Evolutionary conservation across 2,888 invertebrate species (phyloP).

Genomic region (Antheraea assamensis): DNA sequence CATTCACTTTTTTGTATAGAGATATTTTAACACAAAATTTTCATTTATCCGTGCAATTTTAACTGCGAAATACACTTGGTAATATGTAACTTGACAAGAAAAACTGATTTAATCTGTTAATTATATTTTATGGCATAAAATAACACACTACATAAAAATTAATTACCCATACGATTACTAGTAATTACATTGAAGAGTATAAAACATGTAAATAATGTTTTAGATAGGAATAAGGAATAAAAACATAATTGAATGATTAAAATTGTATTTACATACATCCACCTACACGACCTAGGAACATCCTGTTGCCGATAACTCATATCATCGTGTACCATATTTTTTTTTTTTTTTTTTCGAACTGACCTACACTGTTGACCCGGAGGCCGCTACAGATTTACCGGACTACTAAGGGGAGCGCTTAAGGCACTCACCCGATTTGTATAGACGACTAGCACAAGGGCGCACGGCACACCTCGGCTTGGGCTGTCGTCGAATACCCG

Average conservation of each 20-base stretch:
- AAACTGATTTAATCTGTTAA: neutral
- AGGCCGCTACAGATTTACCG: too few relatives aligned
- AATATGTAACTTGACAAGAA: neutral
- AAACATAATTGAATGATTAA: neutral
- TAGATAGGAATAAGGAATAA: neutral
- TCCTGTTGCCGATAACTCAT: constrained; percentile 8
- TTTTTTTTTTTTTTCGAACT: too few relatives aligned
- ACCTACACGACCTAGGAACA: neutral
- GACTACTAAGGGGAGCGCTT: too few relatives aligned
- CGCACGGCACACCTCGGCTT: too few relatives aligned
- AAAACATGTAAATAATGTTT: neutral
- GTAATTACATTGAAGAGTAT: neutral
- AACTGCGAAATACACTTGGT: neutral
- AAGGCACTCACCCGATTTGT: too few relatives aligned
- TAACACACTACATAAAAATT: neutral
- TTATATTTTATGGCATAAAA: neutral
- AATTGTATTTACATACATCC: neutral
- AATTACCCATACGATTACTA: neutral
- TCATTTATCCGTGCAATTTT: too few relatives aligned
- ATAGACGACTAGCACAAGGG: too few relatives aligned
- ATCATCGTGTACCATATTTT: neutral
- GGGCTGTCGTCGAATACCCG: too few relatives aligned
- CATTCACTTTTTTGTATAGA: too few relatives aligned
- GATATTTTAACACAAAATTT: too few relatives aligned
- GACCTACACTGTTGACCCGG: too few relatives aligned